These are phyloP conservation scores for Gadopsis bispinosus DNA, from an alignment of 2,797 vertebrate genomes.

Conservation along the genomic window DNA sequence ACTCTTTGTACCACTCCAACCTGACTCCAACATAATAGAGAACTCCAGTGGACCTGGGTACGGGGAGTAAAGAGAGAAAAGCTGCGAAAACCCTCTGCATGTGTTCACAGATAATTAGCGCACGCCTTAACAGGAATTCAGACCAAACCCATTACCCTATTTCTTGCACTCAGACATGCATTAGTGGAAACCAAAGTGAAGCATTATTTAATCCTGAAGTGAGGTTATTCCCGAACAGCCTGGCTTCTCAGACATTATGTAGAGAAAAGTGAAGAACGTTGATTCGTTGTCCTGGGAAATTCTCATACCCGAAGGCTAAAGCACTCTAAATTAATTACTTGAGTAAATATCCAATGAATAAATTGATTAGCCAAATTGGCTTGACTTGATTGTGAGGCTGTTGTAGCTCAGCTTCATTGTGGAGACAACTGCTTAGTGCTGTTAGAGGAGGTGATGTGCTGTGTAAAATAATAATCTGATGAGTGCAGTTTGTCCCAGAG, in stretches of 20 bases:
- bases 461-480: slow-evolving; percentile 72
- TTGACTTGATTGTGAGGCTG: slow-evolving; percentile 31
- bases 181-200: slow-evolving; percentile 43
- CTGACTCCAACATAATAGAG: neutral
- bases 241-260: slow-evolving; percentile 8
- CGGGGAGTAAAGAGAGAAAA: neutral
- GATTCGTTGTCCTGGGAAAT: slow-evolving; percentile 35
- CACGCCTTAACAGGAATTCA: slow-evolving; percentile 33
- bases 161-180: slow-evolving; percentile 49
- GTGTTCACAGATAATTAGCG: slow-evolving; percentile 37
- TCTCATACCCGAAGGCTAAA: slow-evolving; percentile 23
- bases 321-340: slow-evolving; percentile 46
- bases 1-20: neutral
- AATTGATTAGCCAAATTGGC: slow-evolving; percentile 43
- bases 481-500: slow-evolving; percentile 59
- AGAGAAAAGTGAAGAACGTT: slow-evolving; percentile 9
- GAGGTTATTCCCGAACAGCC: slow-evolving; percentile 21
- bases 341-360: slow-evolving; percentile 45
- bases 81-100: slow-evolving; percentile 2
- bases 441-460: slow-evolving; percentile 46
- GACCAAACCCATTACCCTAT: slow-evolving; percentile 50
- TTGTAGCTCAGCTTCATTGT: slow-evolving; percentile 11
- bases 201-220: slow-evolving; percentile 34
- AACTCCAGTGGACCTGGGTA: neutral
- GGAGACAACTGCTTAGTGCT: slow-evolving; percentile 26